These are phyloP conservation scores for Pogonocherus hispidulus DNA, from an alignment of 2,888 invertebrate species.

Conservation along the genomic window DNA sequence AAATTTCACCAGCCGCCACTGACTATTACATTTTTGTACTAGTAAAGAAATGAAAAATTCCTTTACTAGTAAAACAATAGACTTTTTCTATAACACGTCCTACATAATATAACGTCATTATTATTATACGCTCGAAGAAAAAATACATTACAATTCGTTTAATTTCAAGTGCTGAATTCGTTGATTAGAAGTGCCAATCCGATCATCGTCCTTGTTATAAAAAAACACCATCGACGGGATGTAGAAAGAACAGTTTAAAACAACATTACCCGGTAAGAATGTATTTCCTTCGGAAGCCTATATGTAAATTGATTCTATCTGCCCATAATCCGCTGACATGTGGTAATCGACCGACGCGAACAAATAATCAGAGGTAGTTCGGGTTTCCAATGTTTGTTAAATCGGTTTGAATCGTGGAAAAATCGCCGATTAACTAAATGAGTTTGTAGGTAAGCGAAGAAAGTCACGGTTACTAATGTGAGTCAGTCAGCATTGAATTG, in stretches of 20 bases:
- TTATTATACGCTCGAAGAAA: too few relatives aligned
- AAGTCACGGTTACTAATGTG: slow-evolving; percentile 3
- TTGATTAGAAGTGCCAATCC: background rate
- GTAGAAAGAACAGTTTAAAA: slow-evolving; percentile 17
- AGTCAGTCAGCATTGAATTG: background rate
- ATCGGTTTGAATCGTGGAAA: slow-evolving; percentile 12
- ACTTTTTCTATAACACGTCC: too few relatives aligned
- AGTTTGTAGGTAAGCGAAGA: slow-evolving; percentile 9
- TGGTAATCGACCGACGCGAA: slow-evolving; percentile 8
- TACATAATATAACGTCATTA: too few relatives aligned
- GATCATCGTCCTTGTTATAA: slow-evolving; percentile 3
- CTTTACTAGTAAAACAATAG: too few relatives aligned
- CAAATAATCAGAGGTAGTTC: slow-evolving; percentile 8
- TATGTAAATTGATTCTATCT: slow-evolving; percentile 21
- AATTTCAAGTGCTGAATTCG: too few relatives aligned
- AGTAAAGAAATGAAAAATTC: too few relatives aligned
- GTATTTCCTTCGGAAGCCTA: slow-evolving; percentile 18
- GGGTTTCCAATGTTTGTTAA: background rate
- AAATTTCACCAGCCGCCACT: too few relatives aligned
- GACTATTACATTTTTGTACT: too few relatives aligned
- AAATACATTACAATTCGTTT: too few relatives aligned
- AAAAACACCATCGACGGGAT: slow-evolving; percentile 13
- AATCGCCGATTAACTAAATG: background rate
- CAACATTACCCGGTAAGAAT: slow-evolving; percentile 19
- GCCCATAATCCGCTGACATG: slow-evolving; percentile 14